phyloP scores from a whole-genome alignment of 2,113 vertebrate genomes.

The Passer montanus region DNA sequence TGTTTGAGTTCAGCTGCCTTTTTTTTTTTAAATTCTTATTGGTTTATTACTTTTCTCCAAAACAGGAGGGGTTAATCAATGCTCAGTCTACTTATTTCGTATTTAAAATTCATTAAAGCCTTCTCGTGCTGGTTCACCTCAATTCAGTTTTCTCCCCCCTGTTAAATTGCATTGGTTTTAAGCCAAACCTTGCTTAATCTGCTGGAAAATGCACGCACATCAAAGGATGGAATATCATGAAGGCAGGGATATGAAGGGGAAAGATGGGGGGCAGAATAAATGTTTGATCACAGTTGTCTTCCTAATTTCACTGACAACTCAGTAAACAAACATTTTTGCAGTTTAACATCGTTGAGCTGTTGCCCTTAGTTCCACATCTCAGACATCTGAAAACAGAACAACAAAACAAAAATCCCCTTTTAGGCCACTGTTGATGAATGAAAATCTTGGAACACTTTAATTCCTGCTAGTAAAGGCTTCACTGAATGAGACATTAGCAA shows the following conservation, averaged over 20 bases:
- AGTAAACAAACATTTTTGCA: neutral
- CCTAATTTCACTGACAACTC: neutral
- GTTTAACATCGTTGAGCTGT: rapidly evolving
- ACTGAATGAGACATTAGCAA: neutral
- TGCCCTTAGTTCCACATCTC: neutral
- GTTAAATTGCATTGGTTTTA: neutral
- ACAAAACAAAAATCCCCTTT: neutral
- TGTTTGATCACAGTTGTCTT: neutral
- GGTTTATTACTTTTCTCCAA: neutral
- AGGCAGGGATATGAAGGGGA: neutral
- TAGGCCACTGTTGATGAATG: neutral
- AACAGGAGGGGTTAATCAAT: neutral
- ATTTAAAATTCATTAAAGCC: neutral
- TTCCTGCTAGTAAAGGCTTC: neutral
- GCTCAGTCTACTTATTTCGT: neutral
- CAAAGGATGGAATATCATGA: neutral
- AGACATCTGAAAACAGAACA: neutral
- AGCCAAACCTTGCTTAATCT: neutral
- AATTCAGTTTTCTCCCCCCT: neutral
- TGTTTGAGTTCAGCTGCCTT: neutral
- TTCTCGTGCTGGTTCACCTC: neutral
- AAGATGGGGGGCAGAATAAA: neutral
- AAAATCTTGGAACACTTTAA: neutral
- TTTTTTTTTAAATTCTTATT: neutral
- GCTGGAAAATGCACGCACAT: neutral